Percentiles rank a stretch among this genome's conserved stretches.
These are phyloP conservation scores for Drosophila malerkotliana DNA, from an alignment of 1,140 invertebrate species.

Conservation along the genomic window DNA sequence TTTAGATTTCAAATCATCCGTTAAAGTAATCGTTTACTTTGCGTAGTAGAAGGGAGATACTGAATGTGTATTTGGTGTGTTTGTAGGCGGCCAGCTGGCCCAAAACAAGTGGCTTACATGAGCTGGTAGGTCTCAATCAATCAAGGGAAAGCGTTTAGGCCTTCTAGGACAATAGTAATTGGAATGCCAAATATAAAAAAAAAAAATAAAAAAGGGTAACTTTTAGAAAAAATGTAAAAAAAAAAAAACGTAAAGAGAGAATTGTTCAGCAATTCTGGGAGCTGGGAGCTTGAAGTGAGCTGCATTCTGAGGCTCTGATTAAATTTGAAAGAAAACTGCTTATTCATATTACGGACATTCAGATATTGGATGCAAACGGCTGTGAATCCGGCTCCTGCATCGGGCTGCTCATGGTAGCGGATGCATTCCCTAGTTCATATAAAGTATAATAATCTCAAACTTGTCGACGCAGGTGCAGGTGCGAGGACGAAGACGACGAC, in stretches of 20 bases:
- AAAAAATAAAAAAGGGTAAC: conserved; percentile 1
- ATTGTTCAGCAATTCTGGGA: conserved; percentile 29
- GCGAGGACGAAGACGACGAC: conserved; percentile 63
- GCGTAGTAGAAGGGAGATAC: conserved; percentile 32
- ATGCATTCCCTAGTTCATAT: conserved; percentile 53
- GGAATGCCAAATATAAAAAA: conserved; percentile 38
- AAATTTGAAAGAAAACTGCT: conserved; percentile 59
- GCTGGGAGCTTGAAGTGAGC: conserved; percentile 8
- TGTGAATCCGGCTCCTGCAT: conserved; percentile 31
- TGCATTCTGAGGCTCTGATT: conserved; percentile 19
- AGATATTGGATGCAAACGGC: conserved; percentile 70
- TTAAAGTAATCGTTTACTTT: conserved; percentile 56
- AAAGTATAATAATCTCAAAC: conserved; percentile 83
- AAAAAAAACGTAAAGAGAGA: conserved; percentile 4
- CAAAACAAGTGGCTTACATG: conserved; percentile 11
- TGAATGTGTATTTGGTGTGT: conserved; percentile 33
- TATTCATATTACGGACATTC: conserved; percentile 78
- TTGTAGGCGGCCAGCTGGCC: conserved; percentile 16
- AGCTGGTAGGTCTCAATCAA: background rate
- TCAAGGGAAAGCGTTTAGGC: conserved; percentile 3
- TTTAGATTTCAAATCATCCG: conserved; percentile 54
- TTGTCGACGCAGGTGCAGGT: conserved; percentile 77
- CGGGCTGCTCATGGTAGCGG: conserved; percentile 18
- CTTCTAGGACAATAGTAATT: conserved; percentile 18
- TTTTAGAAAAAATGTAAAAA: conserved; percentile 8